Conservation (phyloP, 2,888 invertebrate species). For the Meteorus cinctellus region DNA sequence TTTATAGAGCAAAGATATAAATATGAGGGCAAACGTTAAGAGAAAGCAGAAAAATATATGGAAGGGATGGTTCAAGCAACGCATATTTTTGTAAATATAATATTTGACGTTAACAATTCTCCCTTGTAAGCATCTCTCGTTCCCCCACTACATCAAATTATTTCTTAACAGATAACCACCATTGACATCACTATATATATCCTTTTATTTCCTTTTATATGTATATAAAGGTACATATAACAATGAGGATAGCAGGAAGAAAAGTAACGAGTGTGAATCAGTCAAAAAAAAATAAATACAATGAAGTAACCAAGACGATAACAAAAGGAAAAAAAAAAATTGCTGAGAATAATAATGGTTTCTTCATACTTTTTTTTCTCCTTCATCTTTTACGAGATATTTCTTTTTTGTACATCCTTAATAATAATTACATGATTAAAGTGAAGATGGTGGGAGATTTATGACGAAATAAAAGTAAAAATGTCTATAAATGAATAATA, state of each 20-base stretch:
- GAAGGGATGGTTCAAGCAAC: background rate
- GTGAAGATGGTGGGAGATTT: too few relatives aligned
- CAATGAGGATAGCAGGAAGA: constrained; percentile 46
- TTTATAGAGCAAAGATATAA: background rate
- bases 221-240: constrained; percentile 11
- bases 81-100: background rate
- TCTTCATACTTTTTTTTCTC: constrained; percentile 43
- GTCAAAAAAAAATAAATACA: constrained; percentile 39
- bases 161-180: constrained; percentile 28
- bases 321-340: constrained; percentile 49
- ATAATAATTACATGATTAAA: too few relatives aligned
- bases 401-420: too few relatives aligned
- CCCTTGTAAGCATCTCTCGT: background rate
- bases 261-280: constrained; percentile 1
- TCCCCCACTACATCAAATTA: constrained; percentile 8
- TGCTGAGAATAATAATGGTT: constrained; percentile 57
- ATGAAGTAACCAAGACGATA: constrained; percentile 9
- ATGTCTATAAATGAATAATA: too few relatives aligned
- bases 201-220: background rate
- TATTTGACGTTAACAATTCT: background rate
- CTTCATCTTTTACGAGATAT: too few relatives aligned
- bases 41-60: background rate
- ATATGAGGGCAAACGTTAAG: background rate
- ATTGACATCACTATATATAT: background rate
- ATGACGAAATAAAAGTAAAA: too few relatives aligned